phyloP scores from a whole-genome alignment of 1,140 invertebrate genomes.

The Helicoverpa armigera region DNA sequence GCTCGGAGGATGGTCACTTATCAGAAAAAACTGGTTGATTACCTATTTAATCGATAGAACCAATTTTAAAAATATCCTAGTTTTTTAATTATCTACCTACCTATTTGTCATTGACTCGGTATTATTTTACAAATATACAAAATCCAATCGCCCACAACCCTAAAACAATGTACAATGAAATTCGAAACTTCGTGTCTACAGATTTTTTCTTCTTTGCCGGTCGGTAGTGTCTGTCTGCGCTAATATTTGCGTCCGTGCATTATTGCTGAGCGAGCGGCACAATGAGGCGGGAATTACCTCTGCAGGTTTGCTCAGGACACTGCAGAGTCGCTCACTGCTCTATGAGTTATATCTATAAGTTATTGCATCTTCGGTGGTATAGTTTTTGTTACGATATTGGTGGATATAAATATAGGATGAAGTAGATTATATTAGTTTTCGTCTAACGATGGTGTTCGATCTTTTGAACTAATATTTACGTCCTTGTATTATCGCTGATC shows the following conservation, averaged over 20 bases:
- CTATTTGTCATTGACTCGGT: too few relatives aligned
- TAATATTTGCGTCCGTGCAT: constrained; percentile 82
- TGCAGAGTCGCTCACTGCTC: constrained; percentile 1
- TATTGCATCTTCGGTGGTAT: background rate
- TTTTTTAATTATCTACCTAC: background rate
- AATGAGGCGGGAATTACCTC: constrained; percentile 74
- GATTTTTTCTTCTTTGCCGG: constrained; percentile 63
- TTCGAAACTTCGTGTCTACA: constrained; percentile 43
- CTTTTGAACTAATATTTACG: constrained; percentile 81
- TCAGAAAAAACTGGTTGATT: too few relatives aligned
- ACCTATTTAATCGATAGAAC: too few relatives aligned
- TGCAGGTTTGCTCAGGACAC: constrained; percentile 41
- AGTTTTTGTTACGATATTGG: too few relatives aligned
- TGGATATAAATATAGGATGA: too few relatives aligned
- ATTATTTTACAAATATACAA: too few relatives aligned
- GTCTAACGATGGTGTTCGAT: constrained; percentile 25
- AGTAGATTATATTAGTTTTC: too few relatives aligned
- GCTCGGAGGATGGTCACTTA: too few relatives aligned
- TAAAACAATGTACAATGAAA: constrained; percentile 20
- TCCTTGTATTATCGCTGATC: constrained; percentile 80
- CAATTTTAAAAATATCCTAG: too few relatives aligned
- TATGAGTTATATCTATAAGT: constrained; percentile 19
- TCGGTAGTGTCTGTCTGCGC: constrained; percentile 71
- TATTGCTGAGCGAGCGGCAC: constrained; percentile 78
- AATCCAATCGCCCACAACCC: background rate